phyloP scores from a whole-genome alignment of 2,113 vertebrate species.

The Accipiter virgatus region DNA sequence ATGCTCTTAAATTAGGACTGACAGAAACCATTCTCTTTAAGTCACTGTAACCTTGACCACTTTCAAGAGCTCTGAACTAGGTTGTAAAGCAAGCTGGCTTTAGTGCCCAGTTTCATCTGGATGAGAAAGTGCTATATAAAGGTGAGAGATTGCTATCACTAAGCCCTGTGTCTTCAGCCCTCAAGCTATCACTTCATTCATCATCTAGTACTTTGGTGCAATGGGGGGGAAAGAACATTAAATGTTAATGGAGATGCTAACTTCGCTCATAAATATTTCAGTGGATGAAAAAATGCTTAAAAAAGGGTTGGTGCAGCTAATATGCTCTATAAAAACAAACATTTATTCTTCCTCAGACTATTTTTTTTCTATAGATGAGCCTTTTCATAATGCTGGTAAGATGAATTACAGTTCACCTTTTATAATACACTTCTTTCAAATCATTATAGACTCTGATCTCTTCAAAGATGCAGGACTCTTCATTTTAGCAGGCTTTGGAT shows the following conservation, averaged over 20 bases:
- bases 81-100: background rate
- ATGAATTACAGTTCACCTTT: background rate
- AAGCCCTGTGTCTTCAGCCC: background rate
- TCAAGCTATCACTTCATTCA: background rate
- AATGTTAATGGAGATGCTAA: background rate
- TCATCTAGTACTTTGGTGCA: background rate
- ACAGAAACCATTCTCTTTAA: background rate
- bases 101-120: background rate
- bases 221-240: background rate
- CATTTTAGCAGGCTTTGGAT: background rate
- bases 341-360: background rate
- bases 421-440: background rate
- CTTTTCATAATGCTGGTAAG: background rate
- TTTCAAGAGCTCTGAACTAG: background rate
- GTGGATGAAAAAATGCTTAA: background rate
- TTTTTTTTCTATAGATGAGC: background rate
- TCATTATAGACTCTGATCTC: background rate
- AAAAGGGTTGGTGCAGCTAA: background rate
- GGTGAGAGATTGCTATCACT: background rate
- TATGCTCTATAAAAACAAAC: background rate
- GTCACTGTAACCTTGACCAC: background rate
- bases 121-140: background rate
- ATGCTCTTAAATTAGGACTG: background rate
- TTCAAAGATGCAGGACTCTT: background rate
- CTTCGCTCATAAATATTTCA: background rate